A percentile compares a stretch with the other conserved stretches of the same genome.
Conservation (phyloP, 2,888 invertebrate genomes). For the Pammene aurita region DNA sequence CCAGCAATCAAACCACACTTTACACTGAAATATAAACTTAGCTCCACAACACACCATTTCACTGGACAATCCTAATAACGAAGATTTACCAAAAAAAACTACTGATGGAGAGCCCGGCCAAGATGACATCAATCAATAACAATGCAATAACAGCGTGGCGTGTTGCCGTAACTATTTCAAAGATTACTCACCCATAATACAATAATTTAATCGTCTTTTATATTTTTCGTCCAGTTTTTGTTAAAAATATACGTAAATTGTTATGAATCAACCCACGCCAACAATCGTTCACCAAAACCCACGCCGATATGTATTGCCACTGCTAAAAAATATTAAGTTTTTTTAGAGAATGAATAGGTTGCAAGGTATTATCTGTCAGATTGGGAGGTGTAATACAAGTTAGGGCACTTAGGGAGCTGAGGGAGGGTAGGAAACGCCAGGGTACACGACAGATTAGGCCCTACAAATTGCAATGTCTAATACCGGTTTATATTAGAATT, state of each 20-base stretch:
- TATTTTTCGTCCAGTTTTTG: conserved; percentile 44
- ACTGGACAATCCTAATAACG: conserved; percentile 20
- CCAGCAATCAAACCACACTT: conserved; percentile 7
- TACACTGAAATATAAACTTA: conserved; percentile 16
- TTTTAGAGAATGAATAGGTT: not conserved
- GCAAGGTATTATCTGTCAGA: too few relatives aligned
- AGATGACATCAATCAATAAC: conserved; percentile 72
- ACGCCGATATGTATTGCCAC: conserved; percentile 76
- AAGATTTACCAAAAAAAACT: conserved; percentile 58
- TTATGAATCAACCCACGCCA: conserved; percentile 74
- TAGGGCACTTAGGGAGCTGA: too few relatives aligned
- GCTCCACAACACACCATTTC: conserved; percentile 29
- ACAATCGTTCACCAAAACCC: conserved; percentile 72
- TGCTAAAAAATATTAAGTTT: conserved; percentile 44
- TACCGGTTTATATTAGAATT: too few relatives aligned
- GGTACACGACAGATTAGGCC: too few relatives aligned
- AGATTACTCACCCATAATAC: conserved; percentile 62
- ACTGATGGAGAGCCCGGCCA: conserved; percentile 56
- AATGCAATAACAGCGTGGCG: conserved; percentile 51
- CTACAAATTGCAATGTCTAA: too few relatives aligned
- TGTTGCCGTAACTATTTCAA: conserved; percentile 43
- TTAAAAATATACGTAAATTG: conserved; percentile 43
- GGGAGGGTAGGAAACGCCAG: too few relatives aligned
- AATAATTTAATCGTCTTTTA: conserved; percentile 43
- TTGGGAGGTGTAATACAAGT: too few relatives aligned